These are phyloP conservation scores for Meleagris gallopavo DNA, from an alignment of 2,113 vertebrate genomes.

Conservation along the genomic window DNA sequence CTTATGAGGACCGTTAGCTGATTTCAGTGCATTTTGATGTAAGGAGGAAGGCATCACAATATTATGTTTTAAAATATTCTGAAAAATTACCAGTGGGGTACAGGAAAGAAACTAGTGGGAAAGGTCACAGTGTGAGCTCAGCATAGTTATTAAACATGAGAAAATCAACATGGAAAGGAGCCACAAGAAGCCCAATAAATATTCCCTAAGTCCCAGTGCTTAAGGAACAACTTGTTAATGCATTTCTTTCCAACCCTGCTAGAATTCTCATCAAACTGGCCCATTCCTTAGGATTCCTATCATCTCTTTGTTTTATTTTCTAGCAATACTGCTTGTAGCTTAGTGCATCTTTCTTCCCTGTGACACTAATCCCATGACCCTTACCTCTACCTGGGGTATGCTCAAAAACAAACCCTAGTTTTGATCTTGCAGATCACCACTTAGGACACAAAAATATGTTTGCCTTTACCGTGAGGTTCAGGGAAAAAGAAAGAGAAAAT, in stretches of 20 bases:
- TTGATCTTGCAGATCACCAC: not conserved
- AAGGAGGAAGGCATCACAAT: not conserved
- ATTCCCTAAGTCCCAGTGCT: not conserved
- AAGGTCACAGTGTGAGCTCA: not conserved
- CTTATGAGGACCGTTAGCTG: not conserved
- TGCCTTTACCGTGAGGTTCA: not conserved
- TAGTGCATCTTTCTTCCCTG: not conserved
- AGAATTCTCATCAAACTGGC: constrained; percentile 17
- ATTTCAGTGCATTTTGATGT: not conserved
- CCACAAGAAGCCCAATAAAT: constrained; percentile 34
- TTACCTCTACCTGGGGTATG: not conserved
- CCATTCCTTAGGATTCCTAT: not conserved
- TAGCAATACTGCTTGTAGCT: not conserved
- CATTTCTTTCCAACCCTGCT: not conserved
- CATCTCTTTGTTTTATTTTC: not conserved
- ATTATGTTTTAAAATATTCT: not conserved
- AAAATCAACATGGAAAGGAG: constrained; percentile 28
- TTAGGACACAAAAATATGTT: not conserved
- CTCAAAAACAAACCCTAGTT: not conserved
- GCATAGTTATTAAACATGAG: not conserved
- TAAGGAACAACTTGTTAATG: constrained; percentile 10
- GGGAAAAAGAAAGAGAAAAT: not conserved
- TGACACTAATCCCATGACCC: not conserved
- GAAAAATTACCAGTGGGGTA: not conserved
- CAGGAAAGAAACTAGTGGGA: not conserved